Evolutionary conservation across 1,140 invertebrate species (phyloP).

Genomic region (Magallana angulata): DNA sequence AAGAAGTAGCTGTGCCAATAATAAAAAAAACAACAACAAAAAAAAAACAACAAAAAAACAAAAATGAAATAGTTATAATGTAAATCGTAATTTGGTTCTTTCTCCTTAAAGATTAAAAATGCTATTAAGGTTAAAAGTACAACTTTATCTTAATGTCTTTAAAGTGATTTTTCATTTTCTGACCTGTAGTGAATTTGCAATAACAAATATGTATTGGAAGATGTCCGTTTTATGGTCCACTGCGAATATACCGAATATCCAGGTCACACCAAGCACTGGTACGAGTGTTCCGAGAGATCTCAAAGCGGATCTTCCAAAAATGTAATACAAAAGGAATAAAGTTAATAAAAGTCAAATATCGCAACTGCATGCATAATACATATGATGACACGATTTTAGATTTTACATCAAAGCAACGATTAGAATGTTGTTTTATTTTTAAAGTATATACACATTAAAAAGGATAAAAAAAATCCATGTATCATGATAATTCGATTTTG

Average conservation of each 20-base stretch:
- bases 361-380: too few relatives aligned
- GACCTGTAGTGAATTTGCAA: slow-evolving; percentile 57
- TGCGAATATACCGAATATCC: slow-evolving; percentile 54
- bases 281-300: slow-evolving; percentile 39
- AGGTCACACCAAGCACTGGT: slow-evolving; percentile 51
- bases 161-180: not conserved
- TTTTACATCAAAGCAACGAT: too few relatives aligned
- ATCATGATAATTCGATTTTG: too few relatives aligned
- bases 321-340: not conserved
- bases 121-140: too few relatives aligned
- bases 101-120: too few relatives aligned
- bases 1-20: not conserved
- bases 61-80: not conserved
- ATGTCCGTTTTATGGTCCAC: slow-evolving; percentile 40
- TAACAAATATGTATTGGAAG: slow-evolving; percentile 54
- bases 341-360: too few relatives aligned
- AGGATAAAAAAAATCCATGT: too few relatives aligned
- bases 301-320: slow-evolving; percentile 42
- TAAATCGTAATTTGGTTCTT: too few relatives aligned
- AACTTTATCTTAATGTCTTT: too few relatives aligned
- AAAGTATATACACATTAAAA: not conserved
- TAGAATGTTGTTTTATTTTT: too few relatives aligned
- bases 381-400: too few relatives aligned
- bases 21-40: not conserved
- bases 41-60: too few relatives aligned